These are phyloP conservation scores for Pogonomyrmex californicus DNA, from an alignment of 1,140 invertebrate species.

Conservation along the genomic window DNA sequence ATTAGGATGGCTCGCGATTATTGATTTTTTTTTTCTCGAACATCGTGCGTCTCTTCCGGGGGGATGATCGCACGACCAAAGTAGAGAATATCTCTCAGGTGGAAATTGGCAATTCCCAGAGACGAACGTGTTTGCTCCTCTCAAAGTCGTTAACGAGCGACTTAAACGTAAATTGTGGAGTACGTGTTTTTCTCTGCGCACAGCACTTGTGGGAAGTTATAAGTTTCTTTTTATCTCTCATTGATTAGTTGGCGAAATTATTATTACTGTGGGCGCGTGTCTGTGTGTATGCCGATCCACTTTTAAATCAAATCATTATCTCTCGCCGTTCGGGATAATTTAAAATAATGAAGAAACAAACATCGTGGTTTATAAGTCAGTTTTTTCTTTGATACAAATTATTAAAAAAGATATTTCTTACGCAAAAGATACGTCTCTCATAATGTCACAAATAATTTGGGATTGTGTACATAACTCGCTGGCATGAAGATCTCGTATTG, in stretches of 20 bases:
- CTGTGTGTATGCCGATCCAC: neutral
- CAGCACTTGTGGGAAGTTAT: neutral
- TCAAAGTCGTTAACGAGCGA: constrained; percentile 54
- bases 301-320: neutral
- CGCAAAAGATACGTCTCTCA: neutral
- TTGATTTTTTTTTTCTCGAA: constrained; percentile 73
- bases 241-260: constrained; percentile 8
- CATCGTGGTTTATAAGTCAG: neutral
- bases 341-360: neutral
- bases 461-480: neutral
- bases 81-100: constrained; percentile 23
- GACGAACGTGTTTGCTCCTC: constrained; percentile 50
- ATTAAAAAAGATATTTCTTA: neutral
- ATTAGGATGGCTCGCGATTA: constrained; percentile 77
- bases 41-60: constrained; percentile 26
- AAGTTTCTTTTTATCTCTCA: constrained; percentile 15
- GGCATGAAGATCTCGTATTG: neutral
- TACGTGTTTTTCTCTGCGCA: neutral
- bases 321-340: neutral
- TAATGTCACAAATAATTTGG: neutral
- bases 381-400: neutral
- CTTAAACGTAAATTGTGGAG: constrained; percentile 41
- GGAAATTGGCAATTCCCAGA: constrained; percentile 58
- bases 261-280: neutral
- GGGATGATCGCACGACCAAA: constrained; percentile 43